A percentile compares a stretch with the other conserved stretches of the same genome.
phyloP scores from a whole-genome alignment of 2,113 vertebrate species.

The Mastomys coucha region DNA sequence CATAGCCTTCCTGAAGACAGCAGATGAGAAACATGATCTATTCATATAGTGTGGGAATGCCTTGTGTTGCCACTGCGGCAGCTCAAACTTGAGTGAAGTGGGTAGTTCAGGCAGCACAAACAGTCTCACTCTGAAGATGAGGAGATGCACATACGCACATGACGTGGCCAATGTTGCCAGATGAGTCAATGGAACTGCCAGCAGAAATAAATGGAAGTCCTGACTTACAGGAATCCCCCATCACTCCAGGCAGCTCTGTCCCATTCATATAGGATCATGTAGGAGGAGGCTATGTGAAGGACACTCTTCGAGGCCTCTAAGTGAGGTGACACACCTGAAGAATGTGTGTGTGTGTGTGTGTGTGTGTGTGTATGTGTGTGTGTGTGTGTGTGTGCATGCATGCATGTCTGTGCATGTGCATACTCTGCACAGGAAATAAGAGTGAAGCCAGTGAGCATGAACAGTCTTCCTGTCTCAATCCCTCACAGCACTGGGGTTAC shows the following conservation, averaged over 20 bases:
- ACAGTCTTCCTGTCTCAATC: not conserved
- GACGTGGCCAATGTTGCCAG: not conserved
- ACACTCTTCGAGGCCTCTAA: not conserved
- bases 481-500: not conserved
- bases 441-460: not conserved
- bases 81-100: not conserved
- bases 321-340: not conserved
- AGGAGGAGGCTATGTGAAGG: not conserved
- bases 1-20: constrained; percentile 3
- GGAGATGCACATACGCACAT: not conserved
- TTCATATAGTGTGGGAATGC: not conserved
- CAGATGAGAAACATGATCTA: not conserved
- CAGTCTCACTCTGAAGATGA: not conserved
- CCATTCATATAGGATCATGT: not conserved
- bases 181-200: not conserved
- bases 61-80: not conserved
- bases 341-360: no score
- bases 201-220: not conserved
- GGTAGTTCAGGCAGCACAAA: not conserved
- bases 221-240: not conserved
- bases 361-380: no score
- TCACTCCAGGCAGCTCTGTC: not conserved
- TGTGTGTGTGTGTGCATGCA: no score
- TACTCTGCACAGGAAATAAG: not conserved
- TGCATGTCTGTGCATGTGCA: not conserved